Evolutionary conservation across 2,113 vertebrate genomes (phyloP), one percentile per base, ranked within the genome.

Genomic region (Bombycilla garrulus): DNA sequence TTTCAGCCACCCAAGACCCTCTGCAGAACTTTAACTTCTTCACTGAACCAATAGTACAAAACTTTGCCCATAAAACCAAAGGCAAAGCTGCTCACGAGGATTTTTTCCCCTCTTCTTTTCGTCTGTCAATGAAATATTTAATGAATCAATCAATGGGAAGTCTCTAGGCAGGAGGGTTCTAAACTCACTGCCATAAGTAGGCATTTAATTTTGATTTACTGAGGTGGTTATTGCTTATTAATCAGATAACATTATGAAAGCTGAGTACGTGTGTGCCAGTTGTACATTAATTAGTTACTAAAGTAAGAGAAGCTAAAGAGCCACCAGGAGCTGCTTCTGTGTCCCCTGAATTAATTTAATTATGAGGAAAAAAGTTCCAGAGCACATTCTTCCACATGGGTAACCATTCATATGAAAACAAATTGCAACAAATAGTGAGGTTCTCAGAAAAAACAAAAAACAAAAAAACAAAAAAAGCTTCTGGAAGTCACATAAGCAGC

Each of bases 201-300:
- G 83, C 90, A 92, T 96, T 96, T 97, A 96, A 95, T 82, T 97
- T 92, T 98, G 94, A 97, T 97, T 98, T 97, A 97, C 82, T 88
- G 96, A 95, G 92, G 66, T 57, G 91, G 84, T 89, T 96, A 95
- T 73, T 70, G 48, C 72, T 96, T 95, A 92, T 97, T 96, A 98
- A 97, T 93, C 51, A 38, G 95, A 94, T 25, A 93, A 86, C 82
- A 86, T 77, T 96, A 91, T 95, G 93, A 95, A 83, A 91, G 94
- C 74, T 61, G 87, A 73, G 80, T 72, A 90, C 2, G 36, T 92
- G 90, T 94, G 92, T 81, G 74, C 64, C 94, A 91, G 89, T 92
- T 91, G 91, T n/a, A 54, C 70, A 13, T 97, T 97, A 97, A 98
- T 97, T 91, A 96, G 91, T 96, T 80, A 76, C 93, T 79, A 77